These are phyloP conservation scores for Cheilosia grossa DNA, from an alignment of 2,888 invertebrate species.

Conservation along the genomic window DNA sequence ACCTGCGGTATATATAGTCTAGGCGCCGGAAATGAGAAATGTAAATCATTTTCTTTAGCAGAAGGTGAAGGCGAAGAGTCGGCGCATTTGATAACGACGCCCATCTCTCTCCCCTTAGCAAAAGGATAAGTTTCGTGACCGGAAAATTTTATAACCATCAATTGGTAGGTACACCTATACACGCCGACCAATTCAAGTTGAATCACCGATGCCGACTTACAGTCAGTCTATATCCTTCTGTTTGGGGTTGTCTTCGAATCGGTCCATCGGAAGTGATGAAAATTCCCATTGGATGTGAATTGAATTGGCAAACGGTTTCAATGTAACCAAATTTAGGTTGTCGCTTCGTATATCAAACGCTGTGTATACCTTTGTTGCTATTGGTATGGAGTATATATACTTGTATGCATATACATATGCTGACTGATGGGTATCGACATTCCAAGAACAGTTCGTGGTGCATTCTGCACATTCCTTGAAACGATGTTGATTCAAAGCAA, in stretches of 20 bases:
- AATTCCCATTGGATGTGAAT: constrained; percentile 64
- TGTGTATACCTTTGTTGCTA: background rate
- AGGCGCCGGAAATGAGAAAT: constrained; percentile 60
- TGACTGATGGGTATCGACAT: no score
- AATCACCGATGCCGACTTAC: constrained; percentile 15
- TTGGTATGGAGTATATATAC: no score
- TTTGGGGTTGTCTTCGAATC: constrained; percentile 37
- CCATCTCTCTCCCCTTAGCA: background rate
- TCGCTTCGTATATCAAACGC: background rate
- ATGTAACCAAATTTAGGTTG: constrained; percentile 46
- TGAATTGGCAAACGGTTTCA: constrained; percentile 65
- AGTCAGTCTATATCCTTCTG: background rate
- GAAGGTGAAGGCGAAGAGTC: background rate
- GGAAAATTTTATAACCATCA: constrained; percentile 57
- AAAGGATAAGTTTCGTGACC: constrained; percentile 63
- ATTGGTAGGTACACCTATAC: constrained; percentile 14
- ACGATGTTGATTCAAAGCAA: no score
- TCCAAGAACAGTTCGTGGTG: no score
- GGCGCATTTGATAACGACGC: background rate
- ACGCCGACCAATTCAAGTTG: constrained; percentile 4
- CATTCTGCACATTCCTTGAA: no score
- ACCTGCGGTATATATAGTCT: background rate
- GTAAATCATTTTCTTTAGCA: constrained; percentile 53
- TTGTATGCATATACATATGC: no score
- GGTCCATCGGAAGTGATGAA: constrained; percentile 66